Evolutionary conservation across 2,797 vertebrate species (phyloP), one percentile per base, ranked within the genome.

Genomic region (Cirrhinus mrigala): DNA sequence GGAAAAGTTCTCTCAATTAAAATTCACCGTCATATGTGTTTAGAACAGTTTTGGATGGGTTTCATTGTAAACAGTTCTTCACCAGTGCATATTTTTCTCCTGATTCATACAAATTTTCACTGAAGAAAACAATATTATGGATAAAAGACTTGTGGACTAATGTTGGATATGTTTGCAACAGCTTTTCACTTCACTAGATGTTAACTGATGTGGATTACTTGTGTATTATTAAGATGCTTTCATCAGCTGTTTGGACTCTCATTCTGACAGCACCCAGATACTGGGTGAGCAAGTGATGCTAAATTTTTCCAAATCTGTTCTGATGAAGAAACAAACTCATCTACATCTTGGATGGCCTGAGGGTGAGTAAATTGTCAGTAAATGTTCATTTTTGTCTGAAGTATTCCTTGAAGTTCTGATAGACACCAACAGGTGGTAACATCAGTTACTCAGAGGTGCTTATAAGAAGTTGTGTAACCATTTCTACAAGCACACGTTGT

Each of bases 391-490:
- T 68, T 68, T 68, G 16, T 68, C 2, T 20, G 9, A 62, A 6
- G 24, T 64, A 7, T 29, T 64, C 60, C 27, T 64, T 64, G 18
- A 20, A 33, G 8, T 66, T 66, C 64, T 66, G 6, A 29, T 33
- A 20, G 64, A 66, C 64, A 66, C 16, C 7, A 37, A 37, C 64
- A 20, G 29, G 64, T 40, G 52, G 74, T 78, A 46, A 27, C 22
- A 18, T 46, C 37, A 62, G 54, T 78, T 60, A 60, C 54, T 60
- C 54, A 78, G 22, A 60, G 54, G 22, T 78, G 9, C 56, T 78
- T 66, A 33, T 33, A 66, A 54, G 16, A 1, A 54, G 22, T 83
- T 83, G 64, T 0, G 4, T 68, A 76, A 54, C 60, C n/a, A 33
- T 9, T 22, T 9, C 11, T 24, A 24, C 40, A 7, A 3, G 40